phyloP scores from a whole-genome alignment of 2,797 vertebrate genomes.

The Muscicapa comitata region DNA sequence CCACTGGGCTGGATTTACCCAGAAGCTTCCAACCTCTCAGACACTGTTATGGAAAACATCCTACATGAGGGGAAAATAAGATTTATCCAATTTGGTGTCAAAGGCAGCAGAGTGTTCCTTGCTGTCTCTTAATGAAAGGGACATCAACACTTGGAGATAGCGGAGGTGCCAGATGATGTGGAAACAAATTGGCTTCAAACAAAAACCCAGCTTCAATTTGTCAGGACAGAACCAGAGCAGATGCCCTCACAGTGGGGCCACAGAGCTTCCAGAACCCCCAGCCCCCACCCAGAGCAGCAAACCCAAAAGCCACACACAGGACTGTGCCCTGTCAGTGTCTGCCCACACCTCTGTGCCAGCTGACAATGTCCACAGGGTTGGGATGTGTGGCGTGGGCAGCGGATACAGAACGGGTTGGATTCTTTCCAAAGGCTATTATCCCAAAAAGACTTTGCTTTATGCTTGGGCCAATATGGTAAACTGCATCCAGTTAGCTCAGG shows the following conservation, averaged over 20 bases:
- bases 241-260: background rate
- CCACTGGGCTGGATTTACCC: background rate
- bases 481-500: slow-evolving; percentile 39
- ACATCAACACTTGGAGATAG: background rate
- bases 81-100: background rate
- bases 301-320: background rate
- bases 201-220: background rate
- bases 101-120: background rate
- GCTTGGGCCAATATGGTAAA: slow-evolving; percentile 27
- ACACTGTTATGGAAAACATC: background rate
- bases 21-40: background rate
- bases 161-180: background rate
- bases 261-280: background rate
- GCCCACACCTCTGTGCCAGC: background rate
- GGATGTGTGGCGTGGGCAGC: background rate
- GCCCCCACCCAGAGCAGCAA: background rate
- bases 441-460: slow-evolving; percentile 2
- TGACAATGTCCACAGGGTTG: rapidly evolving
- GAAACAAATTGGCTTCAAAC: background rate
- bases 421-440: slow-evolving; percentile 4
- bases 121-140: background rate
- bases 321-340: rapidly evolving
- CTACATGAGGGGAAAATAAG: background rate
- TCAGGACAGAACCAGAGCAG: background rate
- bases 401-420: background rate